These are phyloP conservation scores for Ecliptopera silaceata DNA, from an alignment of 2,888 invertebrate species.

Conservation along the genomic window DNA sequence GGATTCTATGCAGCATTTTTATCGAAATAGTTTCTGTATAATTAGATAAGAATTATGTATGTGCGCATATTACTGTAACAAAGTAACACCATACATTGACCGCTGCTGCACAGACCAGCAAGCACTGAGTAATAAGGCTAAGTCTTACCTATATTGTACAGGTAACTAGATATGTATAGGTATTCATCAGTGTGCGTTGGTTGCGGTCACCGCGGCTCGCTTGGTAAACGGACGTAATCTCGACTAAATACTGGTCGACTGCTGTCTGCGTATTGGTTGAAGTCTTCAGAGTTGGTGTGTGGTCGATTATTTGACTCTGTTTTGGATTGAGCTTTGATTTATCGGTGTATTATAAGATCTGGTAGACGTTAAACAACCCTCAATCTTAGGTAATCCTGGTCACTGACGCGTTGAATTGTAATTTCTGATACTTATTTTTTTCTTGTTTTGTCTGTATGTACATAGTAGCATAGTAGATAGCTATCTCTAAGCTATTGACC, in stretches of 20 bases:
- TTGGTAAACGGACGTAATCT: slow-evolving; percentile 76
- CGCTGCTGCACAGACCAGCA: background rate
- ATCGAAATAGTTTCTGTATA: too few relatives aligned
- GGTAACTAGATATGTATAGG: slow-evolving; percentile 1
- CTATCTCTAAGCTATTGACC: too few relatives aligned
- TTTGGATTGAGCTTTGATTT: background rate
- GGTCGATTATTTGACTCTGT: slow-evolving; percentile 40
- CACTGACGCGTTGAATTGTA: too few relatives aligned
- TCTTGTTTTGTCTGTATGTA: too few relatives aligned
- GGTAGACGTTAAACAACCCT: too few relatives aligned
- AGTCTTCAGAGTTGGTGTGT: slow-evolving; percentile 2
- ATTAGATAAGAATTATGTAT: too few relatives aligned
- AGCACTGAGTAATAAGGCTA: background rate
- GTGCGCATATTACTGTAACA: background rate
- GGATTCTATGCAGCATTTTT: too few relatives aligned
- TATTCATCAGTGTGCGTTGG: slow-evolving; percentile 32
- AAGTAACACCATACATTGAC: background rate
- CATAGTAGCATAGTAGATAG: too few relatives aligned
- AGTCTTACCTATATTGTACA: background rate
- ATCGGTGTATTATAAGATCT: too few relatives aligned
- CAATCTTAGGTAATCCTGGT: too few relatives aligned
- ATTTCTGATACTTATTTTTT: too few relatives aligned
- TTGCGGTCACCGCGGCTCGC: slow-evolving; percentile 68
- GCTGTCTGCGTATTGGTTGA: slow-evolving; percentile 39
- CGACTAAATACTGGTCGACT: slow-evolving; percentile 70